phyloP scores from a whole-genome alignment of 2,888 invertebrate species.

The Tetragnatha montana region DNA sequence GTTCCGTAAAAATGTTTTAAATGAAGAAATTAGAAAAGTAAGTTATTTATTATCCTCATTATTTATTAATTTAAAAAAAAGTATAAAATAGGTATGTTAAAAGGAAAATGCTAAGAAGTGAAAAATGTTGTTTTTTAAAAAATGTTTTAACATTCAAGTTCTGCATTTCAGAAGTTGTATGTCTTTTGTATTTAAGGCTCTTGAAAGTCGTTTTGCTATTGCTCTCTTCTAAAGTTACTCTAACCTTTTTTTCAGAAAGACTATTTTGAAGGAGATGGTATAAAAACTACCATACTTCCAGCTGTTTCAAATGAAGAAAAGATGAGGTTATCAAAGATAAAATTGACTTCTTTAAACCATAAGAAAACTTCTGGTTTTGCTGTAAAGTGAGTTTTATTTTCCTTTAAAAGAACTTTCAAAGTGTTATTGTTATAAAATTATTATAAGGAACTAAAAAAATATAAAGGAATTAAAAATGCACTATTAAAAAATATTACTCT shows the following conservation, averaged over 20 bases:
- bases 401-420: no score
- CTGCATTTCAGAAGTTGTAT: background rate
- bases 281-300: slow-evolving; percentile 19
- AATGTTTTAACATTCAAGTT: background rate
- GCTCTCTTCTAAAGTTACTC: no score
- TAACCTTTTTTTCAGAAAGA: background rate
- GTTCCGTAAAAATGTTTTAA: slow-evolving; percentile 6
- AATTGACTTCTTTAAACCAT: background rate
- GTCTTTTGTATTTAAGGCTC: background rate
- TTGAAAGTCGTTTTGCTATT: background rate
- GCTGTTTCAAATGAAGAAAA: slow-evolving; percentile 9
- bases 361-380: background rate
- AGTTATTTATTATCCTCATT: background rate
- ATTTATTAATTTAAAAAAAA: background rate
- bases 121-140: background rate
- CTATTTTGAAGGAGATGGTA: background rate
- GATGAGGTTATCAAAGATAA: slow-evolving; percentile 2
- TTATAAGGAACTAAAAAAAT: background rate
- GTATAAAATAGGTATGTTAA: no score
- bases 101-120: background rate
- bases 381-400: background rate
- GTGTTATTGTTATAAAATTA: no score
- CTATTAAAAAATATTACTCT: no score
- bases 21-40: slow-evolving; percentile 34
- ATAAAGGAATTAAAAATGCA: background rate